A percentile compares a stretch with the other conserved stretches of the same genome.
Evolutionary conservation across 92 coral and sea anemone genomes (phyloP).

Genomic region (Pocillopora grandis): DNA sequence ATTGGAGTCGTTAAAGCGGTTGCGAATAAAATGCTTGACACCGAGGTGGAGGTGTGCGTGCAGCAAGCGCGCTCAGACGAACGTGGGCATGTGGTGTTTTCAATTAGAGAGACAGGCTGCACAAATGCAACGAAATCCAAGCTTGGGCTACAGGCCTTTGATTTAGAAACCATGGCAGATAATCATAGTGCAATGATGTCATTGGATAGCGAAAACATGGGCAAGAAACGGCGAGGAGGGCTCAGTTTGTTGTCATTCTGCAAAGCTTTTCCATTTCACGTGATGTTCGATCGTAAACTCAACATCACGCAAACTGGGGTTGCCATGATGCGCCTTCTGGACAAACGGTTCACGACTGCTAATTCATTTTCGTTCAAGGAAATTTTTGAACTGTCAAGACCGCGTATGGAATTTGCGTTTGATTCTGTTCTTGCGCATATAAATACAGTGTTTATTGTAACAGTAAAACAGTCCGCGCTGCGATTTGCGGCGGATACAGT

Average conservation of each 20-base stretch:
- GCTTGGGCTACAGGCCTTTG: constrained; percentile 87
- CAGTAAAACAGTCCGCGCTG: constrained; percentile 19
- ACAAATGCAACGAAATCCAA: constrained; percentile 73
- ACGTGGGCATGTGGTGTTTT: constrained; percentile 82
- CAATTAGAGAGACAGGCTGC: constrained; percentile 75
- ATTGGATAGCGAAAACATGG: not conserved
- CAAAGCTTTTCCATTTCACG: constrained; percentile 96
- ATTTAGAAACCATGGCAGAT: constrained; percentile 7
- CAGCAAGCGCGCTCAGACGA: constrained; percentile 64
- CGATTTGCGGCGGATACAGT: not conserved
- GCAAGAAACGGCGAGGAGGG: constrained; percentile 24
- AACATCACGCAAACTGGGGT: constrained; percentile 89
- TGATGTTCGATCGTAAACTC: constrained; percentile 91
- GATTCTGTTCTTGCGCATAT: constrained; percentile 81
- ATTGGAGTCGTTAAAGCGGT: constrained; percentile 97
- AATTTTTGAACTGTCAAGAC: constrained; percentile 80
- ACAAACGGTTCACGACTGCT: constrained; percentile 51
- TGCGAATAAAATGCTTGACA: constrained; percentile 79
- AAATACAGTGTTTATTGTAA: constrained; percentile 84
- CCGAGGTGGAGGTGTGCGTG: constrained; percentile 71
- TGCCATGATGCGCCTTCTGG: constrained; percentile 73
- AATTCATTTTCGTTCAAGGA: constrained; percentile 73
- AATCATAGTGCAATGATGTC: not conserved
- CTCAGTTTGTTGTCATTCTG: constrained; percentile 90
- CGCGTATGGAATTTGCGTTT: constrained; percentile 88